Percentiles rank a stretch among this genome's conserved stretches.
Conservation (phyloP, 2,888 invertebrate species). For the Machimus rusticus region DNA sequence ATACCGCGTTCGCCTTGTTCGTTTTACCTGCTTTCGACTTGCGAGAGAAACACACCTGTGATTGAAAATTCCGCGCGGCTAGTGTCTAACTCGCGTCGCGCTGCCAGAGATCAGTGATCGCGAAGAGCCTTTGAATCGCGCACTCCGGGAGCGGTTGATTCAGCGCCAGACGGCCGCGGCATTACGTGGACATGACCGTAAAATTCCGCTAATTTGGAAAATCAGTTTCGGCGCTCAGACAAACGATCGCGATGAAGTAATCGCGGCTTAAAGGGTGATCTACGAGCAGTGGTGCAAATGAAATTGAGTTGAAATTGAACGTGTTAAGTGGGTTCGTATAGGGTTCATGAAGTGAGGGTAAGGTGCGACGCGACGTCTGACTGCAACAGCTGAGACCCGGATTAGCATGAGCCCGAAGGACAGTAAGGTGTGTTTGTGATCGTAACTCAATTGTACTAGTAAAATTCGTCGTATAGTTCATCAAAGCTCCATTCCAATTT, state of each 20-base stretch:
- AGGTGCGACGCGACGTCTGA: not conserved
- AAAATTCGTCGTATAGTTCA: not conserved
- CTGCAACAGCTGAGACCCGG: not conserved
- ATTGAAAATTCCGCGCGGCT: not conserved
- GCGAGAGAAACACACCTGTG: not conserved
- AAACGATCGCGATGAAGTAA: not conserved
- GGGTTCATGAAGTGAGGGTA: not conserved
- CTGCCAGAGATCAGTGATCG: not conserved
- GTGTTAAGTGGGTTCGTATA: not conserved
- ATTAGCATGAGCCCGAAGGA: not conserved
- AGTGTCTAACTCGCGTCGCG: not conserved
- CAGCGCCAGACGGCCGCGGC: not conserved
- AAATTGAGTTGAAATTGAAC: not conserved
- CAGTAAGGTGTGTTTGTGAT: not conserved
- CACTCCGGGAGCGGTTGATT: not conserved
- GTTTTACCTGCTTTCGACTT: not conserved
- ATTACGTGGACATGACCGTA: constrained; percentile 30
- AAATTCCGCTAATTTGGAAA: constrained; percentile 7
- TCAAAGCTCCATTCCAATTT: not conserved
- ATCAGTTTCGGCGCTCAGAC: not conserved
- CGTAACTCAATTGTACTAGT: not conserved
- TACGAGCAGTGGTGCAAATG: not conserved
- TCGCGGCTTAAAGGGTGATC: not conserved
- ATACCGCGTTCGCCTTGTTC: not conserved
- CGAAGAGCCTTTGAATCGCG: not conserved